A percentile compares a stretch with the other conserved stretches of the same genome.
Evolutionary conservation across 2,113 vertebrate genomes (phyloP).

Genomic region (Vombatus ursinus): DNA sequence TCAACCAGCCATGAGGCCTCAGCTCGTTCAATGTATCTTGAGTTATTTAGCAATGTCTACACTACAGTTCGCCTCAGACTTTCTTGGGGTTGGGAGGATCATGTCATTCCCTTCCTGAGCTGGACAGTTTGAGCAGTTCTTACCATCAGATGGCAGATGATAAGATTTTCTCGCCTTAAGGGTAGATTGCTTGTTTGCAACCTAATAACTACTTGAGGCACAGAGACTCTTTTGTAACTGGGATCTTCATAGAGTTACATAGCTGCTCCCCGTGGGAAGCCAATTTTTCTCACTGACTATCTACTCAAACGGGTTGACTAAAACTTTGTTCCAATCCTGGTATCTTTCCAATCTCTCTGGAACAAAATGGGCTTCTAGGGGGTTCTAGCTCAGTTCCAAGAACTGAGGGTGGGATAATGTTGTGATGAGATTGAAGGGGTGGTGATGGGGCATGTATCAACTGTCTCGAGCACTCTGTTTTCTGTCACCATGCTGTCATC

Average conservation of each 20-base stretch:
- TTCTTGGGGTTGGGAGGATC: neutral
- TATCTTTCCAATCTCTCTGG: neutral
- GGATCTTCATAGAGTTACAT: neutral
- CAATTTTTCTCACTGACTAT: neutral
- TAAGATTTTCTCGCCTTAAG: neutral
- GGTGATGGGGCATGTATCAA: neutral
- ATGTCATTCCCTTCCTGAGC: neutral
- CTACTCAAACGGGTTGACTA: neutral
- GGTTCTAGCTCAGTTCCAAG: neutral
- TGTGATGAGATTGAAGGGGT: neutral
- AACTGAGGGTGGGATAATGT: neutral
- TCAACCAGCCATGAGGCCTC: neutral
- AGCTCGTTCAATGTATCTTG: neutral
- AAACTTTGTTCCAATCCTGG: neutral
- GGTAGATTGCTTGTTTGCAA: neutral
- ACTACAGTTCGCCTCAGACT: neutral
- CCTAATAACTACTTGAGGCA: neutral
- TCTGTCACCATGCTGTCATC: neutral
- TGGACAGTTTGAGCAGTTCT: neutral
- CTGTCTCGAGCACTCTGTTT: neutral
- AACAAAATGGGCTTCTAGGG: neutral
- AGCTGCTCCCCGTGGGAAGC: neutral
- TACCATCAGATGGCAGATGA: neutral
- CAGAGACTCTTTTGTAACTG: neutral
- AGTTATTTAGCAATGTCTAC: neutral